Base-by-base conservation (phyloP, 2,113 vertebrate species). In the Phylloscopus trochilus region DNA sequence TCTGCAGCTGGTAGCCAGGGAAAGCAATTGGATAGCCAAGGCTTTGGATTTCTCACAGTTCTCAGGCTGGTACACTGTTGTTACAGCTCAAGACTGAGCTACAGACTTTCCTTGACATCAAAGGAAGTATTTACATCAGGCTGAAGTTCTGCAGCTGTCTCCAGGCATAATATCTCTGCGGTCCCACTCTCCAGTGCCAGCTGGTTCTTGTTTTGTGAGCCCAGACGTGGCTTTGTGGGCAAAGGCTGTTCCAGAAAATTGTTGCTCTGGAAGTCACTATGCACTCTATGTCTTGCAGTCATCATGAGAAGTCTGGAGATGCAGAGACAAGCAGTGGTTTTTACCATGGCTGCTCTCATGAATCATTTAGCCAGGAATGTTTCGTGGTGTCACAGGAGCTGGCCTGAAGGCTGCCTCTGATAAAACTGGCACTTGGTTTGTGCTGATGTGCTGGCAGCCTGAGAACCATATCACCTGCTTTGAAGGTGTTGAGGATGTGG, bases 101-200 rank as follows among this genome's bases (percentile, higher is more conserved):
- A 30, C 23, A 76, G 78, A 10, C 33, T 83, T 74, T n/a, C 20
- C 75, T 91, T 2, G 5, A 77, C 72, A 84, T 78, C 52, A 81
- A 7, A 78, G 46, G 64, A 63, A 81, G 63, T 81, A 77, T 74
- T 92, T 80, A 53, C 37, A 58, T 24, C 30, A 33, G 68, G 52
- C 33, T 95, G 74, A 78, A 92, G 49, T 84, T 87, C 56, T 91
- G 66, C 74, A 92, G 37, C 52, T 89, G 52, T 78, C 82, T 46
- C 64, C 55, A 76, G 47, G 19, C 35, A 24, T 39, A 49, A 11
- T 35, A 55, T 55, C 77, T 89, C 73, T 87, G 43, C 33, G 41
- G 41, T 16, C 27, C 30, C 33, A 8, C 58, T 77, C 83, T 91
- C 16, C 35, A 59, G 33, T 70, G 73, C 73, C 87, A 89, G 80